Evolutionary conservation across 2,888 invertebrate species (phyloP).

Genomic region (Apodemia duryi): DNA sequence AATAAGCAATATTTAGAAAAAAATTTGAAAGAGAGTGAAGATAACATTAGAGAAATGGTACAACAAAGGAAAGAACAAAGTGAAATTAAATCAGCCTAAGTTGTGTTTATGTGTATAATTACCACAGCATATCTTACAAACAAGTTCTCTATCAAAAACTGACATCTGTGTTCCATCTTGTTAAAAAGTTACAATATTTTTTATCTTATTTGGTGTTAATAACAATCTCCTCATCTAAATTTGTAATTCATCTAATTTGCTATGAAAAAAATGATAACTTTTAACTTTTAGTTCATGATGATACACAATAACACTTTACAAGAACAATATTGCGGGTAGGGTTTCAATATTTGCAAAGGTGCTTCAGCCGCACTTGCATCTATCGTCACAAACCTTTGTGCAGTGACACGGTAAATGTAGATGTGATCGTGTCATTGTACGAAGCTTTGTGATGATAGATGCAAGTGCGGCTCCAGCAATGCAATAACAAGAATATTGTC

Average conservation of each 20-base stretch:
- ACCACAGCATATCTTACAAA: not conserved
- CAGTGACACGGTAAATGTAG: too few species aligned
- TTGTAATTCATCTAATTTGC: not conserved
- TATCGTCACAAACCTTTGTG: too few species aligned
- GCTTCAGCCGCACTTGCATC: too few species aligned
- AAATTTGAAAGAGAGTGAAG: constrained; percentile 90
- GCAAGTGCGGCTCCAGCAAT: too few species aligned
- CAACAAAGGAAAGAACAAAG: constrained; percentile 81
- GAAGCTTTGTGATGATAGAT: too few species aligned
- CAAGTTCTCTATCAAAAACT: not conserved
- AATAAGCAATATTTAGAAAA: constrained; percentile 90
- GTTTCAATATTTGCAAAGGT: too few species aligned
- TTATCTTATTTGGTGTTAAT: not conserved
- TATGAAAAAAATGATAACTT: not conserved
- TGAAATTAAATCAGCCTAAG: constrained; percentile 43
- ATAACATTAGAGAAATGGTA: constrained; percentile 91
- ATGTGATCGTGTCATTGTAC: too few species aligned
- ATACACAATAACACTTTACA: too few species aligned
- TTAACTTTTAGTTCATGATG: too few species aligned
- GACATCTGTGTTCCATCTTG: not conserved
- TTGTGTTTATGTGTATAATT: not conserved
- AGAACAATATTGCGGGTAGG: too few species aligned
- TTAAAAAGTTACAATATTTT: not conserved
- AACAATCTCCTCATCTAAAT: too few species aligned
- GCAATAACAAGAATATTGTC: too few species aligned